Conservation (phyloP, 2,888 invertebrate genomes). For the Drosophila borealis region DNA sequence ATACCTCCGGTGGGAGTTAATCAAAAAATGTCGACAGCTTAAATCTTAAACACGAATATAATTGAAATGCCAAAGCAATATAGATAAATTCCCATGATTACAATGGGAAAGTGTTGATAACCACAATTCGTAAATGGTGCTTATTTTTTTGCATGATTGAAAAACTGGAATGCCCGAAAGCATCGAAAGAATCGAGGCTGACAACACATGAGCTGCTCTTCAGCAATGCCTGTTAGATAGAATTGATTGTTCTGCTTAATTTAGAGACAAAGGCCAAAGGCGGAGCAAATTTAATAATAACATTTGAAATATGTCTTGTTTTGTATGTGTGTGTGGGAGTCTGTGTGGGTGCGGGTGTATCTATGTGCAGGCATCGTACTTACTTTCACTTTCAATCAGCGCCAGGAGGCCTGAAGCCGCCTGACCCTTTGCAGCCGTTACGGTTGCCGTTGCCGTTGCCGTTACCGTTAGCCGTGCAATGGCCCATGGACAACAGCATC, state of each 20-base stretch:
- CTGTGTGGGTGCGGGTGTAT: constrained; percentile 2
- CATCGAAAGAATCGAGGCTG: not conserved
- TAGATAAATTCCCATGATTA: too few species aligned
- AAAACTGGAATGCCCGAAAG: too few species aligned
- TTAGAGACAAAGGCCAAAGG: not conserved
- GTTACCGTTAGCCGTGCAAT: constrained; percentile 63
- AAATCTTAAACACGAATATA: too few species aligned
- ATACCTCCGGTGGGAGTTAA: too few species aligned
- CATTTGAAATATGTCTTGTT: constrained; percentile 39
- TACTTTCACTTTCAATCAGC: constrained; percentile 69
- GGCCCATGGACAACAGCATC: constrained; percentile 66
- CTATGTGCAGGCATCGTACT: constrained; percentile 10
- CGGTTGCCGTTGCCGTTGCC: constrained; percentile 27
- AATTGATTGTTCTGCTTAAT: constrained; percentile 1
- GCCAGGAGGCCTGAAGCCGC: constrained; percentile 28
- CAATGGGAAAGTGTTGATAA: too few species aligned
- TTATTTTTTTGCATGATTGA: too few species aligned
- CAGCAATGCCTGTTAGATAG: not conserved
- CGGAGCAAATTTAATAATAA: constrained; percentile 29
- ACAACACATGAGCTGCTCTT: not conserved
- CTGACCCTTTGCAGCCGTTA: constrained; percentile 75
- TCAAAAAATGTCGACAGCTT: too few species aligned
- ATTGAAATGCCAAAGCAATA: too few species aligned
- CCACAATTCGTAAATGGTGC: too few species aligned
- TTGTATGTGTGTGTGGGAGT: constrained; percentile 1